Base-by-base conservation (phyloP, 2,888 invertebrate species). In the Criorhina ranunculi region DNA sequence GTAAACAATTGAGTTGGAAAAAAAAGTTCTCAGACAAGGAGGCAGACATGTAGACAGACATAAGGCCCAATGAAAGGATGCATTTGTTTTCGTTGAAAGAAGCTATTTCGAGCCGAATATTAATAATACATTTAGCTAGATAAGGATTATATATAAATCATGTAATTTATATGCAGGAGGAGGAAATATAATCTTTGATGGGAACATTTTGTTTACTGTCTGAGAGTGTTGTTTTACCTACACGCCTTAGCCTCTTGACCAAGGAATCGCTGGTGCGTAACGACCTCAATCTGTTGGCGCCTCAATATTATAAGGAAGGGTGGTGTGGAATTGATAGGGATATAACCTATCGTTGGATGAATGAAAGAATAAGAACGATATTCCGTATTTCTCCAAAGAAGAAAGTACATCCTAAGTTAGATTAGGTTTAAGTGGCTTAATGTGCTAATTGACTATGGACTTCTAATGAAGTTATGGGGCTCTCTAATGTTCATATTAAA, bases 131-230 rank as follows among this genome's bases (percentile, higher is more conserved):
- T 57, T 49, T 42, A 8, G n/a, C 33, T 57, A 8, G 81, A 81
- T 76, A 76, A 60, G 51, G 42, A 53, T 24, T 49, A 42, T 35
- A n/a, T n/a, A n/a, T n/a, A n/a, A n/a, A 60, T n/a, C 2, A n/a
- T 40, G 19, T 51, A 70, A 35, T 62, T 24, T 60, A 9, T 15
- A 35, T 35, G 11, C 15, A 62, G 37, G 51, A 12, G 46, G 24
- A 24, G 24, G 24, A 24, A 24, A 3, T 24, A 4, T 24, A 24
- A 24, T 24, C 24, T 46, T 78, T 66, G 60, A n/a, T 78, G 29
- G 31, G 33, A 49, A 69, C 37, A 44, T 57, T 73, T 79, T 85
- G 79, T 79, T 85, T 85, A 79, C 83, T 75, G 83, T 85, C 79
- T 79, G 79, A 44, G 8, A 66, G 42, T 69, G 42, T 55, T 53